Evolutionary conservation across 2,113 vertebrate genomes (phyloP).

Genomic region (Sclerurus mexicanus): DNA sequence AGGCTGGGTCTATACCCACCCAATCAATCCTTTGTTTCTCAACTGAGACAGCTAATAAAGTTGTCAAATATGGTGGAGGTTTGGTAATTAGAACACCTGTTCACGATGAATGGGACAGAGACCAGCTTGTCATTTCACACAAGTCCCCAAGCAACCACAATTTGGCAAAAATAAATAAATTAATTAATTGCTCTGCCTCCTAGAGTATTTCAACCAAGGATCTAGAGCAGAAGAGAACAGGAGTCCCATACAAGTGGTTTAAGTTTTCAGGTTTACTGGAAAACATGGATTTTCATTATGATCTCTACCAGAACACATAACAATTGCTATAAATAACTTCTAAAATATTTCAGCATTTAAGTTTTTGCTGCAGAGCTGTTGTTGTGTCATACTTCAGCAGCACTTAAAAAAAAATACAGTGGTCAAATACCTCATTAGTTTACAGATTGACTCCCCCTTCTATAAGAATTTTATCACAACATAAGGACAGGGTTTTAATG

Average conservation of each 20-base stretch:
- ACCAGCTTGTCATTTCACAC: conserved; percentile 25
- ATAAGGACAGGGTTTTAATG: not conserved
- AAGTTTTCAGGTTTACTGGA: not conserved
- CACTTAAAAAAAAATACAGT: not conserved
- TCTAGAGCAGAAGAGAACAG: not conserved
- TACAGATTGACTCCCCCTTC: not conserved
- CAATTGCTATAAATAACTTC: not conserved
- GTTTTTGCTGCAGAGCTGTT: not conserved
- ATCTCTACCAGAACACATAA: not conserved
- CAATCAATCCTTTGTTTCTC: conserved; percentile 48
- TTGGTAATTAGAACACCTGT: conserved; percentile 55
- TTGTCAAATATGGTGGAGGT: conserved; percentile 30
- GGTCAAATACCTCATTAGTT: not conserved
- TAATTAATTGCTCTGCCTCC: not conserved
- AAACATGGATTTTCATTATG: not conserved
- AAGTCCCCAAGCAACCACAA: not conserved
- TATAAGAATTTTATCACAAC: not conserved
- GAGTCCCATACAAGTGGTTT: not conserved
- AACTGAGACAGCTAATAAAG: conserved; percentile 44
- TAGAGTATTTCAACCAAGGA: not conserved
- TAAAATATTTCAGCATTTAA: not conserved
- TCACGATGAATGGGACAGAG: not conserved
- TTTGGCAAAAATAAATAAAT: not conserved
- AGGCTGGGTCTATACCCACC: not conserved
- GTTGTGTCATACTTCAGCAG: not conserved